Evolutionary conservation across 2,888 invertebrate species (phyloP), one percentile per base, ranked within the genome.

Genomic region (Mylabris sibirica): DNA sequence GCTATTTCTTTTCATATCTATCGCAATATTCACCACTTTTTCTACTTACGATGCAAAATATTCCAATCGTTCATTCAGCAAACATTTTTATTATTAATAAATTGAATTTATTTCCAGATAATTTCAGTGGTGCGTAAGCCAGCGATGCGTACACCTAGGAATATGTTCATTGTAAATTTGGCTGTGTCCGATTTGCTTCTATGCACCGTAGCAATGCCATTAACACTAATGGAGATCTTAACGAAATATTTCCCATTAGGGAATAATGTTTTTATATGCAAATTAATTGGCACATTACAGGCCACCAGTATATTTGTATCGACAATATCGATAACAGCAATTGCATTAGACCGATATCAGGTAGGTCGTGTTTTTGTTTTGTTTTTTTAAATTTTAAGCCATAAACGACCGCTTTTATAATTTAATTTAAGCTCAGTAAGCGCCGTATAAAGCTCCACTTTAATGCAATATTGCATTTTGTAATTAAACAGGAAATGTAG

Each of bases 301-400:
- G 97, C 95, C 0, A 92, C 93, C 72, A 96, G 95, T 79, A 94
- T 96, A 76, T 97, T 96, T 83, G 96, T 97, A 0, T 97, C 96
- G 0, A 96, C 96, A 0, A 94, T 97, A 81, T 94, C 95, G 74
- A 97, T 97, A 77, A 95, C 96, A 3, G 96, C 97, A 9, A 97
- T 97, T 75, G 93, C 94, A 30, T 86, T 94, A 82, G 94, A 94
- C 81, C 87, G 94, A 85, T 94, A 94, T 85, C 93, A 93, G 89
- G 92, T 92, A 82, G 83, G 79, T 73, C 59, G 38, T 34, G 34
- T 34, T 6, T 3, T 34, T 34, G n/a, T n/a, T n/a, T n/a, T 38
- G 3, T 38, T 44, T 30, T 30, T 30, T 30, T 14, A 24, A 24
- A 12, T 24, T 14, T 14, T 11, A 5, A 6, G 26, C n/a, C 30